Evolutionary conservation across 2,888 invertebrate genomes (phyloP).

Genomic region (Rhogogaster chlorosoma): DNA sequence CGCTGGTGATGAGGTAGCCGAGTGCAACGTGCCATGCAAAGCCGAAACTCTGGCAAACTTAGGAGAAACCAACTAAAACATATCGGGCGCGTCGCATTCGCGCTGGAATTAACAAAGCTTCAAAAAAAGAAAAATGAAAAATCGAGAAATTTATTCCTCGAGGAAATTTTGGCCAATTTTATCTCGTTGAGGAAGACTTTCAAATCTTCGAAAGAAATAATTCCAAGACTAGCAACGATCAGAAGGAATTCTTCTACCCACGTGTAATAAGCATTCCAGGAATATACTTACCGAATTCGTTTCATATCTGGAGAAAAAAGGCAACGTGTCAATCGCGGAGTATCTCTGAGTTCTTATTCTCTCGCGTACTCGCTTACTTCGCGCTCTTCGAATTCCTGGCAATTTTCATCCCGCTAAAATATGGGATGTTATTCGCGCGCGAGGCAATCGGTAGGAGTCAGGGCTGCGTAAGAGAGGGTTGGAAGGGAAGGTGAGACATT

Average conservation of each 20-base stretch:
- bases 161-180: not conserved
- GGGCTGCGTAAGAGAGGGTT: conserved; percentile 24
- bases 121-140: too few relatives aligned
- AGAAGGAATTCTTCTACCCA: not conserved
- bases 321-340: conserved; percentile 10
- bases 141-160: not conserved
- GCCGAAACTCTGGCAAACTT: conserved; percentile 74
- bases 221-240: not conserved
- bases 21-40: conserved; percentile 75
- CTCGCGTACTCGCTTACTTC: not conserved
- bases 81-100: conserved; percentile 44
- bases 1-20: conserved; percentile 67
- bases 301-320: not conserved
- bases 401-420: conserved; percentile 17
- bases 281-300: not conserved
- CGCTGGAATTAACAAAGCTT: conserved; percentile 4
- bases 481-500: conserved; percentile 36
- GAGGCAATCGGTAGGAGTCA: conserved; percentile 12
- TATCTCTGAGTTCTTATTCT: not conserved
- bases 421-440: not conserved
- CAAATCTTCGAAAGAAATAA: not conserved
- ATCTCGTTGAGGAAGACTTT: not conserved
- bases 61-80: conserved; percentile 76
- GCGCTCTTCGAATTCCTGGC: not conserved
- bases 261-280: conserved; percentile 9